These are phyloP conservation scores for Peromyscus maniculatus DNA, from an alignment of 2,113 vertebrate species.

Conservation along the genomic window DNA sequence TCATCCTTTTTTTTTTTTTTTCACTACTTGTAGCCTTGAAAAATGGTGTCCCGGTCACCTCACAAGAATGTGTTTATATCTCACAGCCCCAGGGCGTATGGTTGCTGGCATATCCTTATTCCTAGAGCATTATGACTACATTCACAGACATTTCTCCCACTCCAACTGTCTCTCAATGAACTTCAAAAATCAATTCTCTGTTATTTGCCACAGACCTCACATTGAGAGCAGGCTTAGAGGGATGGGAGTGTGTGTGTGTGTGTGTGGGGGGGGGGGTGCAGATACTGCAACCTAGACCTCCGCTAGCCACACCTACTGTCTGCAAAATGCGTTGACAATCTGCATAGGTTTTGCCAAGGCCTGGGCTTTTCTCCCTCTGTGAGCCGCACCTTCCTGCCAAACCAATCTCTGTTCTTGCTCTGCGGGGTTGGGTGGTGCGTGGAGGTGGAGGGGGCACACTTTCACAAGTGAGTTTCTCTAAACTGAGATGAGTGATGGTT, in stretches of 20 bases:
- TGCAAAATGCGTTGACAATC: background rate
- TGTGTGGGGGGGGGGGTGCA: too few relatives aligned
- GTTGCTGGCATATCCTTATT: background rate
- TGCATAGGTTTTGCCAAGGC: background rate
- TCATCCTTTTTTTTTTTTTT: conserved; percentile 23
- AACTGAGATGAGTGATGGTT: background rate
- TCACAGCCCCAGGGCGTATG: background rate
- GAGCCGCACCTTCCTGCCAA: background rate
- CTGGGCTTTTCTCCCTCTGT: background rate
- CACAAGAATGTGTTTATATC: conserved; percentile 51
- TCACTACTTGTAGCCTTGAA: conserved; percentile 54
- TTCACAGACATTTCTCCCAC: background rate
- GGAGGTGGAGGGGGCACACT: background rate
- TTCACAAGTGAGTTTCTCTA: background rate
- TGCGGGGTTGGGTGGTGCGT: background rate
- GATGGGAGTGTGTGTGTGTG: too few relatives aligned
- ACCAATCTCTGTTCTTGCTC: background rate
- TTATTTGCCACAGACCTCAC: background rate
- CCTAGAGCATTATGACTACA: background rate
- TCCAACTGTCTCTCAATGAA: background rate
- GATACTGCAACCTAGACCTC: background rate
- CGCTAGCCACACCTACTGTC: background rate
- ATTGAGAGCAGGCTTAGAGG: background rate
- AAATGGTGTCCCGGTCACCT: conserved; percentile 36
- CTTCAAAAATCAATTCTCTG: background rate